Evolutionary conservation across 1,140 invertebrate species (phyloP).

Genomic region (Bombus balteatus): DNA sequence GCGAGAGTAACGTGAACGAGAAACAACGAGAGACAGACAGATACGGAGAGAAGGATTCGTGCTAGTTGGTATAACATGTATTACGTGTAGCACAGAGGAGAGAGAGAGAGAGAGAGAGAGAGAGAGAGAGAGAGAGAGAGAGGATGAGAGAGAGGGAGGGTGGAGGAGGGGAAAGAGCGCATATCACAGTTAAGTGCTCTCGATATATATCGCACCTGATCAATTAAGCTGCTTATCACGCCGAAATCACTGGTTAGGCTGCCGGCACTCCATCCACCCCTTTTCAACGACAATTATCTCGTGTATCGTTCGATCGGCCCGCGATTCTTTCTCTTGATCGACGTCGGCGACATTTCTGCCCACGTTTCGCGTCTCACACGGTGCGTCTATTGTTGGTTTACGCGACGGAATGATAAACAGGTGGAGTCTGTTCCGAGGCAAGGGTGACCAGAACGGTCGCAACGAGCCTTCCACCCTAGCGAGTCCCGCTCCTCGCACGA

Average conservation of each 20-base stretch:
- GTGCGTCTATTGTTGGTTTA: not conserved
- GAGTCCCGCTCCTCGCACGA: conserved; percentile 68
- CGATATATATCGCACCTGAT: conserved; percentile 66
- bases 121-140: too few species aligned
- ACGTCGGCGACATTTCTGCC: conserved; percentile 11
- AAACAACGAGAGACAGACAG: not conserved
- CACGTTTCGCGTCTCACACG: conserved; percentile 35
- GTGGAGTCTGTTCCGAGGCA: conserved; percentile 36
- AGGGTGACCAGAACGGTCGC: conserved; percentile 19
- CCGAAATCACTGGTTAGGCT: conserved; percentile 53
- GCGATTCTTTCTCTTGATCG: conserved; percentile 16
- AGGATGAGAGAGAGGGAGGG: too few species aligned
- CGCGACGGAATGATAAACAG: conserved; percentile 32
- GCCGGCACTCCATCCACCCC: conserved; percentile 40
- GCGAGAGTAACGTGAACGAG: not conserved
- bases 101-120: not conserved
- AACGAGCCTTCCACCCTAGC: conserved; percentile 50
- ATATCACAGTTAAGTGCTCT: conserved; percentile 28
- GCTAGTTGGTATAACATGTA: not conserved
- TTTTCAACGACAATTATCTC: conserved; percentile 56
- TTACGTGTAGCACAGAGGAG: not conserved
- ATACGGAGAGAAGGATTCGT: not conserved
- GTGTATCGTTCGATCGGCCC: conserved; percentile 42
- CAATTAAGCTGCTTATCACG: conserved; percentile 66
- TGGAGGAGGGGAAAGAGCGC: not conserved